Conservation (phyloP, 2,888 invertebrate genomes). For the Saturnia pavonia region DNA sequence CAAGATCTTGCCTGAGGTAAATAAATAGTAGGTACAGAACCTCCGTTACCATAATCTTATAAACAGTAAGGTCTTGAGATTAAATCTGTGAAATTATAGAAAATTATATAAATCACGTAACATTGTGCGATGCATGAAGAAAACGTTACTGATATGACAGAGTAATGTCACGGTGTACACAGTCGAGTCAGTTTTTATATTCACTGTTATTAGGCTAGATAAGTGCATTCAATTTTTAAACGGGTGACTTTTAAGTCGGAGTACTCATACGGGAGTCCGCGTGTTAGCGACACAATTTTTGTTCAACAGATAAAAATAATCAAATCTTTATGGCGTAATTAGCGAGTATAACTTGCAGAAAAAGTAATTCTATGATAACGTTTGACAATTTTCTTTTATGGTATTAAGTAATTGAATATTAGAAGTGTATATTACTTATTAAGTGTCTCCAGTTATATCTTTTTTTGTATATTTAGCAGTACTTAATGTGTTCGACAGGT, state of each 20-base stretch:
- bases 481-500: not conserved
- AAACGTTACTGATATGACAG: constrained; percentile 1
- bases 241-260: not conserved
- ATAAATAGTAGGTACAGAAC: not conserved
- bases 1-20: not conserved
- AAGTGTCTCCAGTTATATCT: not conserved
- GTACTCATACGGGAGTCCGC: not conserved
- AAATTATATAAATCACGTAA: constrained; percentile 13
- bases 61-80: not conserved
- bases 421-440: not conserved
- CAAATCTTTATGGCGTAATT: too few relatives aligned
- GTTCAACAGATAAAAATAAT: not conserved
- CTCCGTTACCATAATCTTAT: not conserved
- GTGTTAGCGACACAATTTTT: not conserved
- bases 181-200: constrained; percentile 3
- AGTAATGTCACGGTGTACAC: constrained; percentile 12
- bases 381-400: too few relatives aligned
- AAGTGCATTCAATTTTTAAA: not conserved
- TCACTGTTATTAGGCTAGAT: constrained; percentile 9
- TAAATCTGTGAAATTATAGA: constrained; percentile 3
- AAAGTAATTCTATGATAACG: too few relatives aligned
- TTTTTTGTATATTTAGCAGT: not conserved
- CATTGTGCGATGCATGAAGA: constrained; percentile 2
- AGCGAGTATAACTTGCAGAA: too few relatives aligned
- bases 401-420: not conserved